These are phyloP conservation scores for Helobdella robusta DNA, from an alignment of 2,888 invertebrate species.

Conservation along the genomic window DNA sequence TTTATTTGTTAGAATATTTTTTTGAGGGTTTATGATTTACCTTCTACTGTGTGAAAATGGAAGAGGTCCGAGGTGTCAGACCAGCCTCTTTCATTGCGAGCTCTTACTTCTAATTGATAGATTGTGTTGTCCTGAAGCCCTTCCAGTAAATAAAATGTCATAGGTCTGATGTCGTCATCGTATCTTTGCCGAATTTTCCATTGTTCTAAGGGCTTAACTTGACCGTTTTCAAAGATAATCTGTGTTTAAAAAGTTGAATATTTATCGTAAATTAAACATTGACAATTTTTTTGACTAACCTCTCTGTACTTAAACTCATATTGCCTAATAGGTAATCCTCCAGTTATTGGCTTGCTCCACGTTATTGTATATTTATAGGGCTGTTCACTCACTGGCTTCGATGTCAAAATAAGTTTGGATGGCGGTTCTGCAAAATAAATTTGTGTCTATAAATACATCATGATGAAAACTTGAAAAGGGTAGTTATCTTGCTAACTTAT, in stretches of 20 bases:
- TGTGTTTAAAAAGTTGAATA: neutral
- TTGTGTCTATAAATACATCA: too few species aligned
- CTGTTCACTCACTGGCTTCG: neutral
- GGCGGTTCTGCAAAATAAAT: constrained; percentile 9
- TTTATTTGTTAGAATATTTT: too few species aligned
- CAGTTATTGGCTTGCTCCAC: constrained; percentile 37
- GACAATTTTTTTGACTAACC: constrained; percentile 32
- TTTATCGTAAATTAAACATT: neutral
- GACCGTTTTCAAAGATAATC: neutral
- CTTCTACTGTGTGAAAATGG: constrained; percentile 29
- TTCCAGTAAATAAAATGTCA: constrained; percentile 29
- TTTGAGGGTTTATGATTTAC: too few species aligned
- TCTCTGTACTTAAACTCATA: constrained; percentile 35
- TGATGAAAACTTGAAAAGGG: too few species aligned
- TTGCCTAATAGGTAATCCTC: constrained; percentile 36
- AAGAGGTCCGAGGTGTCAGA: constrained; percentile 30
- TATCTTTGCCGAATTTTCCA: constrained; percentile 26
- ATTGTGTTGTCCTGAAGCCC: constrained; percentile 27
- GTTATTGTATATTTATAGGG: constrained; percentile 32
- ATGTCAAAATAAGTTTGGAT: constrained; percentile 18
- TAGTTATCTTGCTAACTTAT: constrained; percentile 31
- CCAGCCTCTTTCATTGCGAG: constrained; percentile 33
- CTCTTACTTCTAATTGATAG: constrained; percentile 32
- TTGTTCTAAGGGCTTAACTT: constrained; percentile 28
- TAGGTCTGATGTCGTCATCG: constrained; percentile 29